Conservation (phyloP, 2,888 invertebrate genomes). For the Tetragonisca angustula region DNA sequence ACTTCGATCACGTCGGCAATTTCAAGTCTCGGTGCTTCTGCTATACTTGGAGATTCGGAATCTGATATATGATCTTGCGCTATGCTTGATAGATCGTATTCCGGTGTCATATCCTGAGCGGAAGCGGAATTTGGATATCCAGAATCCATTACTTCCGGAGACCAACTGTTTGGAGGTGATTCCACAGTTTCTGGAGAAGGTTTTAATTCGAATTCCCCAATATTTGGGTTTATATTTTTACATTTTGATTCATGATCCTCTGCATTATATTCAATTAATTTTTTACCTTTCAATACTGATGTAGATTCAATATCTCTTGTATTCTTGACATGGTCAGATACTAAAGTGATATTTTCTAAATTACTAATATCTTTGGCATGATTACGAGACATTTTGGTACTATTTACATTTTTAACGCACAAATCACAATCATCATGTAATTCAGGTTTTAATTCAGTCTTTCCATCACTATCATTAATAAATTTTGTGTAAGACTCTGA, state of each 20-base stretch:
- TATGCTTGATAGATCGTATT: conserved; percentile 77
- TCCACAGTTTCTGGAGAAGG: conserved; percentile 65
- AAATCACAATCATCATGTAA: not conserved
- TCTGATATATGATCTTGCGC: conserved; percentile 72
- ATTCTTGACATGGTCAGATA: conserved; percentile 17
- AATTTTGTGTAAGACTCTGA: not conserved
- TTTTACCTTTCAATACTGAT: conserved; percentile 33
- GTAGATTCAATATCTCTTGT: conserved; percentile 21
- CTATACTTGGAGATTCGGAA: conserved; percentile 72
- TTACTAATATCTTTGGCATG: conserved; percentile 59
- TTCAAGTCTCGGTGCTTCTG: conserved; percentile 71
- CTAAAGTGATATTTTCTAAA: conserved; percentile 13
- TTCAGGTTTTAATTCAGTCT: conserved; percentile 26
- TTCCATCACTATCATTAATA: not conserved
- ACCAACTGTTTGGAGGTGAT: conserved; percentile 75
- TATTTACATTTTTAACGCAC: conserved; percentile 19
- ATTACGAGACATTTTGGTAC: not conserved
- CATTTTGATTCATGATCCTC: not conserved
- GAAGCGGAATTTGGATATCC: conserved; percentile 80
- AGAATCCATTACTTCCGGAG: conserved; percentile 80
- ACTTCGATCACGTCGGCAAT: conserved; percentile 72
- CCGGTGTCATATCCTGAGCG: conserved; percentile 77
- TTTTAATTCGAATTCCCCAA: conserved; percentile 55
- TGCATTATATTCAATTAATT: conserved; percentile 3
- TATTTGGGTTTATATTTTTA: conserved; percentile 23